phyloP scores from a whole-genome alignment of 2,888 invertebrate species.

The Melitaea athalia region DNA sequence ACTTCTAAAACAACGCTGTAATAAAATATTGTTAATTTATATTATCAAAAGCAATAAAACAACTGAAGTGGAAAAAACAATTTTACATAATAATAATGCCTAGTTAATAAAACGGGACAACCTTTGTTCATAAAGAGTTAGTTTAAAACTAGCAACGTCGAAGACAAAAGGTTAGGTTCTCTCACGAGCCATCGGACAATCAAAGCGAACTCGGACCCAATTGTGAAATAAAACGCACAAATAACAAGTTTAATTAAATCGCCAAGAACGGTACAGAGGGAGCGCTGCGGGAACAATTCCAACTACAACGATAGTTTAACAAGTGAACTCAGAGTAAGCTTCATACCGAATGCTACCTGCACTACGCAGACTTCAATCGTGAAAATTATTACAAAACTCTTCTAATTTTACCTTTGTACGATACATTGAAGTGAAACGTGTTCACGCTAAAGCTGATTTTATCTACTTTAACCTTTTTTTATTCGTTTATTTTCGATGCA shows the following conservation, averaged over 20 bases:
- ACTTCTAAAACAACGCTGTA: not conserved
- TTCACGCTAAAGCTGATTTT: conserved; percentile 1
- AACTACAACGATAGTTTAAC: conserved; percentile 76
- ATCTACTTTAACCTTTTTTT: not conserved
- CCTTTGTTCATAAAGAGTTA: conserved; percentile 42
- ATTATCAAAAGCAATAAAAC: not conserved
- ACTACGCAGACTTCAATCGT: conserved; percentile 57
- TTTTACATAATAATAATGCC: not conserved
- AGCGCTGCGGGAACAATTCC: conserved; percentile 64
- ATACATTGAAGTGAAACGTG: conserved; percentile 5
- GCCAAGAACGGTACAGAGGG: conserved; percentile 62
- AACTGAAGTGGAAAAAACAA: not conserved
- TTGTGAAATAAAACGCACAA: conserved; percentile 79
- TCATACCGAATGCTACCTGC: conserved; percentile 66
- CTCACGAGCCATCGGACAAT: conserved; percentile 65
- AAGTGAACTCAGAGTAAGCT: conserved; percentile 73
- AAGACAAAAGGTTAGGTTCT: conserved; percentile 58
- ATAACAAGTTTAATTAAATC: conserved; percentile 82
- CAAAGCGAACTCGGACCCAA: conserved; percentile 70
- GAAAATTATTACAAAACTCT: conserved; percentile 49
- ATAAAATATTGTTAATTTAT: not conserved
- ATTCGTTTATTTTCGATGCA: not conserved
- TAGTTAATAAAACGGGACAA: conserved; percentile 12
- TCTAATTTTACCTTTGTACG: conserved; percentile 41
- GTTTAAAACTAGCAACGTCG: conserved; percentile 49